Evolutionary conservation across 35 echinoderm and acorn worm species (phyloP).

Genomic region (Eucidaris tribuloides): DNA sequence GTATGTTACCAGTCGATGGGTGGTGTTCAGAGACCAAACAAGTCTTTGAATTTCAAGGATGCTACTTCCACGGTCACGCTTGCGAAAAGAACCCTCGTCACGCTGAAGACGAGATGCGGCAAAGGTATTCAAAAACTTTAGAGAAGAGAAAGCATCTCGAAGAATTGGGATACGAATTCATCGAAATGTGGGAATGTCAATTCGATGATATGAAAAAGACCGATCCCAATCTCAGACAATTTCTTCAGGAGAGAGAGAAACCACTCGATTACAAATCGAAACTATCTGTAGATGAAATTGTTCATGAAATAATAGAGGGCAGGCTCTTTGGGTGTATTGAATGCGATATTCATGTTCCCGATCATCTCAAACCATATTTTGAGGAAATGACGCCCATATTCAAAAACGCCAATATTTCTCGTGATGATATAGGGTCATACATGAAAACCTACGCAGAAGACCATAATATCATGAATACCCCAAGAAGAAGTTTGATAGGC

Average conservation of each 20-base stretch:
- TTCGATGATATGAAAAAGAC: slow-evolving; percentile 4
- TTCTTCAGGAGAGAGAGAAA: background rate
- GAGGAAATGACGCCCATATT: slow-evolving; percentile 25
- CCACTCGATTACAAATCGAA: background rate
- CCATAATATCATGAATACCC: slow-evolving; percentile 9
- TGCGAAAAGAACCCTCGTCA: background rate
- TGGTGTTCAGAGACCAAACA: too few relatives aligned
- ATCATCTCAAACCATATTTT: background rate
- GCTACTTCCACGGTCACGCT: background rate
- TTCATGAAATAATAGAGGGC: background rate
- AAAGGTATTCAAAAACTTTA: background rate
- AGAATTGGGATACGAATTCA: background rate
- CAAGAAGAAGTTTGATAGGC: slow-evolving; percentile 24
- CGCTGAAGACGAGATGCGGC: background rate
- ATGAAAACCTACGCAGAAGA: slow-evolving; percentile 19
- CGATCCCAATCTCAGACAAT: background rate
- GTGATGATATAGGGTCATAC: background rate
- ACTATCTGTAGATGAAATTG: background rate
- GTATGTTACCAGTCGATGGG: too few relatives aligned
- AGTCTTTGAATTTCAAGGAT: slow-evolving; percentile 47
- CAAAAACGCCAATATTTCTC: slow-evolving; percentile 8
- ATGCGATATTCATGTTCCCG: slow-evolving; percentile 40
- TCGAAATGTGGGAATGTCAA: slow-evolving; percentile 41
- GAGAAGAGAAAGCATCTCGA: slow-evolving; percentile 17
- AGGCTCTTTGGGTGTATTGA: slow-evolving; percentile 17